A percentile compares a stretch with the other conserved stretches of the same genome.
Evolutionary conservation across 2,888 invertebrate species (phyloP).

Genomic region (Oscheius sp.): DNA sequence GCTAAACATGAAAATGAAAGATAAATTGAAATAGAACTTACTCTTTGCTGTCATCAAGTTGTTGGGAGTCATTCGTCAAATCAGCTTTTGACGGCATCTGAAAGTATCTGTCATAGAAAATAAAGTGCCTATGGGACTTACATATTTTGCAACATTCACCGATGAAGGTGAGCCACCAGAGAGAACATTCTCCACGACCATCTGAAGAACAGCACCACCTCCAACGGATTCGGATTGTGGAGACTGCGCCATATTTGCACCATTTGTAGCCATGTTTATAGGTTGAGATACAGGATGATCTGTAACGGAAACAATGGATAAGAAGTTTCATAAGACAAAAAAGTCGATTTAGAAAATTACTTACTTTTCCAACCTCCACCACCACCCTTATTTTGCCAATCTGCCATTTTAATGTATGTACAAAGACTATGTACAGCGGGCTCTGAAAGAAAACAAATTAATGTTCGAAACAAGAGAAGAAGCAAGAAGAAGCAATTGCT

Average conservation of each 20-base stretch:
- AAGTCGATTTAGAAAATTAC: background rate
- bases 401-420: conserved; percentile 20
- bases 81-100: conserved; percentile 27
- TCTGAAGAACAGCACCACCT: conserved; percentile 75
- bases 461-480: background rate
- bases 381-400: conserved; percentile 25
- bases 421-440: conserved; percentile 27
- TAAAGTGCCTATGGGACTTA: conserved; percentile 5
- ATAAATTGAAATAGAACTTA: background rate
- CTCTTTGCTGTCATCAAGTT: conserved; percentile 32
- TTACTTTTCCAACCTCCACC: conserved; percentile 29
- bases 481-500: background rate
- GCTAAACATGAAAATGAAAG: background rate
- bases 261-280: conserved; percentile 79
- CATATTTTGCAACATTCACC: conserved; percentile 29
- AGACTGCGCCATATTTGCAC: conserved; percentile 44
- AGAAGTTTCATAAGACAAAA: no score
- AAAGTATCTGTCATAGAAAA: background rate
- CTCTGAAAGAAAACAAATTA: conserved; percentile 9
- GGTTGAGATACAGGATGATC: conserved; percentile 82
- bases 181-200: conserved; percentile 33
- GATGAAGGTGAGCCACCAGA: conserved; percentile 38
- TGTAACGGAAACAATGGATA: conserved; percentile 48
- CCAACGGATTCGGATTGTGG: conserved; percentile 82
- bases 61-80: conserved; percentile 11